These are phyloP conservation scores for Mycalesis mineus DNA, from an alignment of 2,888 invertebrate species.

Conservation along the genomic window DNA sequence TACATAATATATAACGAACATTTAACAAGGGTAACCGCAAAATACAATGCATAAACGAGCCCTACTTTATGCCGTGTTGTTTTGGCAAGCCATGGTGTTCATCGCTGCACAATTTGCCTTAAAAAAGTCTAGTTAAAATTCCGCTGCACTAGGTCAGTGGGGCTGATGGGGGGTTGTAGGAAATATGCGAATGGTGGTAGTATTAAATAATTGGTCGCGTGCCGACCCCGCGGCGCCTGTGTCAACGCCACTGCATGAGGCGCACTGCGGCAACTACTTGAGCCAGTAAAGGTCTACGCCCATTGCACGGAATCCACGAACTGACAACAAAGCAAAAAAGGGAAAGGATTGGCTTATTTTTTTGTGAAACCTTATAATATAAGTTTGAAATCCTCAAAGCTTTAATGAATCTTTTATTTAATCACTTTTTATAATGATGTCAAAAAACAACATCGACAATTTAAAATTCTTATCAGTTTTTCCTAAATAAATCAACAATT, in stretches of 20 bases:
- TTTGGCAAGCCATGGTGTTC: slow-evolving; percentile 29
- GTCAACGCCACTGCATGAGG: slow-evolving; percentile 62
- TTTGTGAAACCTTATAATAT: too few species aligned
- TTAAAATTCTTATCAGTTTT: too few species aligned
- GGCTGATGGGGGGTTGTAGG: slow-evolving; percentile 23
- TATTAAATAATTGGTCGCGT: slow-evolving; percentile 68
- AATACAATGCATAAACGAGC: slow-evolving; percentile 4
- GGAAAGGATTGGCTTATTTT: too few species aligned
- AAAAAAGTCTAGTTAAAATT: slow-evolving; percentile 30
- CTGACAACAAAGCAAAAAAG: too few species aligned
- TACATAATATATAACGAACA: not conserved
- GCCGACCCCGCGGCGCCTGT: slow-evolving; percentile 61
- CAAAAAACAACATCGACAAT: too few species aligned
- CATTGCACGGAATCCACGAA: not conserved
- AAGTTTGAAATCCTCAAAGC: too few species aligned
- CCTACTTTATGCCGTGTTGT: slow-evolving; percentile 3
- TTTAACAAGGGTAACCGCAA: slow-evolving; percentile 3
- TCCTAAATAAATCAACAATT: too few species aligned
- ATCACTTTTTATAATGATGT: too few species aligned
- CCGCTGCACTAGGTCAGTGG: slow-evolving; percentile 35
- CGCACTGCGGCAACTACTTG: slow-evolving; percentile 63
- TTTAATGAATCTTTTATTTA: too few species aligned
- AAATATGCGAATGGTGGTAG: slow-evolving; percentile 40
- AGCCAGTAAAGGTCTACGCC: slow-evolving; percentile 8
- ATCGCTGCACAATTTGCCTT: slow-evolving; percentile 19